Base-by-base conservation (phyloP, 23 tunicate species). In the Ascidia mentula region DNA sequence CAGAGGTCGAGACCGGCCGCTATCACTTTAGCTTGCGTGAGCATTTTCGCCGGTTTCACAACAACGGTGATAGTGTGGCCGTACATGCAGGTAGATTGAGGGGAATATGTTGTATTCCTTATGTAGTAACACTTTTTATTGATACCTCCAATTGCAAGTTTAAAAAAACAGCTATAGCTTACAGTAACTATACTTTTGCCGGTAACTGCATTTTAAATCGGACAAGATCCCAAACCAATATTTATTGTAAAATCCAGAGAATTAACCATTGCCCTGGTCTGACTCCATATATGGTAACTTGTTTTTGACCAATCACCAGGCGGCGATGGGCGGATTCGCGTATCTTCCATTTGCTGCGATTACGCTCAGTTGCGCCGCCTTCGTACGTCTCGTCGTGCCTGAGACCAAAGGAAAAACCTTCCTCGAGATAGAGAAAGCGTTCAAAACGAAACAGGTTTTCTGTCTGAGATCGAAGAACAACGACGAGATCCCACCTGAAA, bases 1-100 rank as follows among this genome's bases (percentile, higher is more conserved):
- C 92, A 88, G 69, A 37, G 77, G 1, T 69, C 78, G 7, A 77
- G 92, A 22, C 45, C 92, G 13, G 92, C 84, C 18, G 92, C 88
- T 13, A n/a, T 84, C 36, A 59, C 82, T 5, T 31, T 77, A 5
- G 32, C 82, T 20, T 42, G 60, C 22, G 69, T 40, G 1, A 31
- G 65, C 31, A 5, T 75, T 34, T 84, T 81, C 74, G 15, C 33
- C 22, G 38, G 61, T 28, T 84, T 84, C 74, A 32, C 75, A 0
- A 0, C 77, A 17, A 39, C 70, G 1, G 74, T 69, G 0, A 36
- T 84, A 2, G 32, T 84, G 13, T 76, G 74, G 34, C 88, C 88
- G 34, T 84, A 77, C 76, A 76, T 84, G 88, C 59, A 72, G 70
- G 88, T 84, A 36, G 69, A 81, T 2, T 13, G 18, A 31, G n/a